Conservation (phyloP, 1,140 invertebrate genomes). For the Scaptomyza pallida region DNA sequence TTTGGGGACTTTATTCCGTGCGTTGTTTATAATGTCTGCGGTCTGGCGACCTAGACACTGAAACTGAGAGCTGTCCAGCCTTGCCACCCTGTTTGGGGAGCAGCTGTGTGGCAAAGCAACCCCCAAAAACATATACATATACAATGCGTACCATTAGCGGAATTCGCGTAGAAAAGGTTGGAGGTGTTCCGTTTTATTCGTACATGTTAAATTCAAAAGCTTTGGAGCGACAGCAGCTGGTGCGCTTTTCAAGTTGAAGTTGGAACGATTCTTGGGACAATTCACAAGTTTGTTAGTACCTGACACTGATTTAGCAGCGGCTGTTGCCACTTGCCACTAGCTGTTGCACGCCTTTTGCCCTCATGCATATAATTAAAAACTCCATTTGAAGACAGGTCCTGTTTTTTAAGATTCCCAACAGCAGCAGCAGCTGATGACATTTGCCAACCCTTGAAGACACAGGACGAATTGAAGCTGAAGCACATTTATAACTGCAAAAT, state of each 20-base stretch:
- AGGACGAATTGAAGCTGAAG: slow-evolving; percentile 4
- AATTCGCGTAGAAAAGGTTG: background rate
- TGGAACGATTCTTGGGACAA: slow-evolving; percentile 23
- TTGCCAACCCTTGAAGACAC: slow-evolving; percentile 37
- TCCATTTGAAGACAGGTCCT: background rate
- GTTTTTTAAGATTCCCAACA: slow-evolving; percentile 19
- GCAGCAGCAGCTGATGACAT: slow-evolving; percentile 65
- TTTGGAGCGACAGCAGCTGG: slow-evolving; percentile 69
- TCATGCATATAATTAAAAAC: slow-evolving; percentile 66
- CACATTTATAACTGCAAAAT: slow-evolving; percentile 72
- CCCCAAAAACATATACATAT: slow-evolving; percentile 24
- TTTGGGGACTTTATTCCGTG: background rate
- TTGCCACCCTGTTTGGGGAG: background rate
- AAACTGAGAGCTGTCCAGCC: slow-evolving; percentile 30
- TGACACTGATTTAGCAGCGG: slow-evolving; percentile 36
- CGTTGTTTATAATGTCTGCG: slow-evolving; percentile 82
- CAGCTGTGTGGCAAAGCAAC: slow-evolving; percentile 33
- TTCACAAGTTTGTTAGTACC: slow-evolving; percentile 53
- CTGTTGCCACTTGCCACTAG: slow-evolving; percentile 10
- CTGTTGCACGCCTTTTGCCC: slow-evolving; percentile 45
- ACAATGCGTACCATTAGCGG: slow-evolving; percentile 48
- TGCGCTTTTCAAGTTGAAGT: slow-evolving; percentile 23
- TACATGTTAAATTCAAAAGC: slow-evolving; percentile 69
- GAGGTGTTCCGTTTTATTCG: background rate
- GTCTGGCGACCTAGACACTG: slow-evolving; percentile 72